Base-by-base conservation (phyloP, 2,888 invertebrate species). In the Xiphydria camelus region DNA sequence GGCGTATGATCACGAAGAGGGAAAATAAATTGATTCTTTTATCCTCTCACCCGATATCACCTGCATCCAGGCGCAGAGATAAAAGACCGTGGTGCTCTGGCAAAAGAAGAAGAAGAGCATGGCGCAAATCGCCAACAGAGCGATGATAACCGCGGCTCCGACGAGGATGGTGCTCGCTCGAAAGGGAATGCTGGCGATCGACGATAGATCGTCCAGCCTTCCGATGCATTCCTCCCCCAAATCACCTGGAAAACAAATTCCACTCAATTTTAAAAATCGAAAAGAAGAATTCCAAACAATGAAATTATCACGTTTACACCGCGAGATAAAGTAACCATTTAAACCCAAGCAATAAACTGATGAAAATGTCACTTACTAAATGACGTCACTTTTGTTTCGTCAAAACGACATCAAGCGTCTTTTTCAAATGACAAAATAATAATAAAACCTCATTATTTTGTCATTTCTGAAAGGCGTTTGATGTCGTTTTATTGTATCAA, bases 21-120 rank as follows among this genome's bases (percentile, higher is more conserved):
- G 5, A 10, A 21, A 37, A 17, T 22, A 9, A 10, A 5, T 37
- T 26, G 1, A 7, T 4, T 20, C 19, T 26, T n/a, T 25, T 4
- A 22, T n/a, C 21, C 41, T 40, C 83, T 85, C 76, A 98, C 97
- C 95, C 70, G 95, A 94, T 59, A 95, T 79, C n/a, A 94, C 82
- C 77, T 97, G 97, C 79, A 97, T 82, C 92, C 94, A 94, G 34
- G 92, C 96, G 70, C 95, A 95, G 50, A 95, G 84, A 70, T 91
- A 89, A 77, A 93, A 95, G 38, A 96, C 95, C 39, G 88, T 88
- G 34, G 91, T 91, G 9, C 94, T 89, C 71, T 89, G 91, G 76
- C 94, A 88, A 77, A 95, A 94, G 78, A 95, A 88, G 81, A 96
- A 94, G 64, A 95, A 83, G 55, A 96, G 79, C 84, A 97, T 89